Conservation (phyloP, 1,140 invertebrate species). For the Brachystomella parvula region DNA sequence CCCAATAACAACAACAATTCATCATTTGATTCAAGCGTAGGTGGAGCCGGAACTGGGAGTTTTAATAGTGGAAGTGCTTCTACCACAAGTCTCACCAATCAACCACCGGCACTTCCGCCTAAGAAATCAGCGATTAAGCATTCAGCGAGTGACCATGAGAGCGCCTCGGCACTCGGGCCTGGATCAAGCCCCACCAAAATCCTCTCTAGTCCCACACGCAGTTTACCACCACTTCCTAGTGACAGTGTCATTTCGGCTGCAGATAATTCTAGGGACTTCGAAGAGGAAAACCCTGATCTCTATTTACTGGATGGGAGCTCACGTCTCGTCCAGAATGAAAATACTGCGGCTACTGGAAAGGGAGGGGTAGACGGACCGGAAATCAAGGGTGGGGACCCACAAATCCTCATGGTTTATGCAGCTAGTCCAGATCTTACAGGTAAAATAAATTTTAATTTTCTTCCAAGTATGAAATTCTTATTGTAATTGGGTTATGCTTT, state of each 20-base stretch:
- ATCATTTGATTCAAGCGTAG: not conserved
- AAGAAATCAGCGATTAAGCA: constrained; percentile 48
- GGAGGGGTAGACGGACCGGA: constrained; percentile 33
- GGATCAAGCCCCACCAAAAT: constrained; percentile 42
- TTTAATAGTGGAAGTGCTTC: not conserved
- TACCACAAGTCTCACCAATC: not conserved
- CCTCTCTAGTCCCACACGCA: constrained; percentile 41
- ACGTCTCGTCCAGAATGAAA: constrained; percentile 24
- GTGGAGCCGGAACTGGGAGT: not conserved
- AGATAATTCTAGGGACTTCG: constrained; percentile 25
- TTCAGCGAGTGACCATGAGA: constrained; percentile 33
- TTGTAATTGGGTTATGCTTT: constrained; percentile 34
- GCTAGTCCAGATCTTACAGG: constrained; percentile 29
- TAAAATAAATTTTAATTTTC: not conserved
- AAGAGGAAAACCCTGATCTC: constrained; percentile 28
- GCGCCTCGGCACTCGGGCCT: constrained; percentile 40
- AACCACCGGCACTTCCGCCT: constrained; percentile 65
- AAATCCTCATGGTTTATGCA: constrained; percentile 30
- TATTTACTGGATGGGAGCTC: constrained; percentile 22
- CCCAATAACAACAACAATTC: not conserved
- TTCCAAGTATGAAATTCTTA: not conserved
- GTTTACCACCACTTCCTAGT: constrained; percentile 42
- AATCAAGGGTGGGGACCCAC: constrained; percentile 33
- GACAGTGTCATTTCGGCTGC: constrained; percentile 27
- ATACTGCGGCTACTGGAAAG: constrained; percentile 12